These are phyloP conservation scores for Eutrigla gurnardus DNA, from an alignment of 2,797 vertebrate species.

Conservation along the genomic window DNA sequence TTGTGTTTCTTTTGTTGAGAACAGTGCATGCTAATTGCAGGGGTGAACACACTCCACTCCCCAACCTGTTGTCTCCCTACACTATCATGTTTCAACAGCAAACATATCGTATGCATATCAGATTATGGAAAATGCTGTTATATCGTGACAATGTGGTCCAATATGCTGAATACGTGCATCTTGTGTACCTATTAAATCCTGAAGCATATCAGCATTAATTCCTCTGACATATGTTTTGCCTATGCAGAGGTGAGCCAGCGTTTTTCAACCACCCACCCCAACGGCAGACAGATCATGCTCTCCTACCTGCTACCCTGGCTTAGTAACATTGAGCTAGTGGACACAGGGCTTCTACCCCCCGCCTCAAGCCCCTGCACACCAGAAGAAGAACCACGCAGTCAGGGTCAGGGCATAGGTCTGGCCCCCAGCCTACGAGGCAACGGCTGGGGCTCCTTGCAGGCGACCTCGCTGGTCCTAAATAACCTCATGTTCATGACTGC, in stretches of 20 bases:
- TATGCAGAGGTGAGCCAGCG: constrained; percentile 94
- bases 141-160: not conserved
- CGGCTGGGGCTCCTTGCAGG: constrained; percentile 98
- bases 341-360: constrained; percentile 93
- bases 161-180: constrained; percentile 1
- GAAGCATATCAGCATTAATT: not conserved
- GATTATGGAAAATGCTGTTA: constrained; percentile 2
- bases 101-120: not conserved
- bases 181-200: not conserved
- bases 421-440: constrained; percentile 90
- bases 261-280: constrained; percentile 96
- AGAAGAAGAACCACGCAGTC: constrained; percentile 89
- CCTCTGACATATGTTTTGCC: not conserved
- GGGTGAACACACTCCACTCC: not conserved
- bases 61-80: not conserved
- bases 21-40: not conserved
- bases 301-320: constrained; percentile 98
- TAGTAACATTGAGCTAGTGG: constrained; percentile 96
- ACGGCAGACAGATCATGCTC: constrained; percentile 98
- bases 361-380: constrained; percentile 95
- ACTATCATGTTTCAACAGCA: constrained; percentile 10
- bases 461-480: constrained; percentile 96
- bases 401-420: constrained; percentile 81
- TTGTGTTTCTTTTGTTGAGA: constrained; percentile 3
- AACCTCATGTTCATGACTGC: constrained; percentile 99